These are phyloP conservation scores for Corythaixoides concolor DNA, from an alignment of 2,113 vertebrate genomes.

Conservation along the genomic window DNA sequence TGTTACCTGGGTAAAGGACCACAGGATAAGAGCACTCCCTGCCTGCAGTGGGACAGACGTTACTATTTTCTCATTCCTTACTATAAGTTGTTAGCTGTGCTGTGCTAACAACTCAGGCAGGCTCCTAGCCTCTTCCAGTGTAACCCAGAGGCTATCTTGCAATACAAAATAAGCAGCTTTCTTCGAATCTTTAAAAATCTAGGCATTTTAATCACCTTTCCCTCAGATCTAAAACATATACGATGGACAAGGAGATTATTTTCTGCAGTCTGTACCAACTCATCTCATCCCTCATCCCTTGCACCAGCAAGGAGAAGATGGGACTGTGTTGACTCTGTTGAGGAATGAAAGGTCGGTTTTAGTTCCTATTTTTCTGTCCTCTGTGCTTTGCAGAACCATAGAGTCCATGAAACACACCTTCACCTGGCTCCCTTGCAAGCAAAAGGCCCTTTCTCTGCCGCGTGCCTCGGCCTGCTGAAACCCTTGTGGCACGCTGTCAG, in stretches of 20 bases:
- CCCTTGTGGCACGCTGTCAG: accelerated
- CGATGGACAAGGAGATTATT: neutral
- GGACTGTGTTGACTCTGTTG: accelerated
- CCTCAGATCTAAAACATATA: neutral
- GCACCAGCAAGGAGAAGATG: neutral
- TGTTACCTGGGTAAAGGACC: neutral
- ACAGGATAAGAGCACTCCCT: neutral
- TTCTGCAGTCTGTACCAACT: neutral
- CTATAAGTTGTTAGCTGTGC: no score
- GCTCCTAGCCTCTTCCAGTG: neutral
- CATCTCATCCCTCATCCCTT: neutral
- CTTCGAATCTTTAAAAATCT: neutral
- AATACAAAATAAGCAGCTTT: neutral
- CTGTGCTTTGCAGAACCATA: neutral
- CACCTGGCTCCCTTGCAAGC: neutral
- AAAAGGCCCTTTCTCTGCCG: neutral
- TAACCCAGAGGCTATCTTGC: neutral
- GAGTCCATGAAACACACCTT: neutral
- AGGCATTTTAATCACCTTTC: neutral
- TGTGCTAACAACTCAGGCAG: neutral
- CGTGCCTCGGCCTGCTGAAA: accelerated
- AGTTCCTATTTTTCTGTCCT: neutral
- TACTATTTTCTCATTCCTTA: neutral
- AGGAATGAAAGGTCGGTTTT: neutral
- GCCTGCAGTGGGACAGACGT: neutral